These are phyloP conservation scores for Drosophila kurseongensis DNA, from an alignment of 1,140 invertebrate genomes.

Conservation along the genomic window DNA sequence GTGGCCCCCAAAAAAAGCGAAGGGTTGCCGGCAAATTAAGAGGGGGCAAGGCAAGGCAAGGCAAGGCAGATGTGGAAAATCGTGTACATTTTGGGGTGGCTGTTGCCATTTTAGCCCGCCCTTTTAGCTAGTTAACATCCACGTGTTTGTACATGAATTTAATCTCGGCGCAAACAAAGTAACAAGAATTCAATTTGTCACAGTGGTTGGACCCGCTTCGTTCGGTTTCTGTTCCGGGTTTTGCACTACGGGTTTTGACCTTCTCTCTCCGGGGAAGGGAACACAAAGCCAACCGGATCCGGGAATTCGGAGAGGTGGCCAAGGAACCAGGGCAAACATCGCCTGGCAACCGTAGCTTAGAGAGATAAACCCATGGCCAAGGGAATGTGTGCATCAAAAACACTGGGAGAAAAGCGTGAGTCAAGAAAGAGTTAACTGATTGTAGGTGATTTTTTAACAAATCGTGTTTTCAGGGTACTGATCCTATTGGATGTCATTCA, in stretches of 20 bases:
- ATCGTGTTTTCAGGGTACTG: too few species aligned
- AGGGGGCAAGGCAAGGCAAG: neutral
- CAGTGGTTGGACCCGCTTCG: slow-evolving; percentile 61
- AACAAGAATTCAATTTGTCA: slow-evolving; percentile 83
- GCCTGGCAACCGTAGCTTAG: slow-evolving; percentile 32
- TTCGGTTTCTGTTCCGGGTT: slow-evolving; percentile 21
- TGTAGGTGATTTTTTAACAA: neutral
- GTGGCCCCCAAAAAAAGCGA: slow-evolving; percentile 7
- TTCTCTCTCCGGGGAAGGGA: neutral
- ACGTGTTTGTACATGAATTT: slow-evolving; percentile 72
- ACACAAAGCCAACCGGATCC: neutral
- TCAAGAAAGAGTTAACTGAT: neutral
- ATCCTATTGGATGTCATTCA: too few species aligned
- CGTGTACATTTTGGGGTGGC: slow-evolving; percentile 16
- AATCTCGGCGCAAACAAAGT: slow-evolving; percentile 79
- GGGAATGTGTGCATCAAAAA: neutral
- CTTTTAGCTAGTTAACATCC: slow-evolving; percentile 60
- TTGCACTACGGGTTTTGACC: neutral
- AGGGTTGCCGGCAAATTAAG: slow-evolving; percentile 23
- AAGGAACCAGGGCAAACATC: slow-evolving; percentile 26
- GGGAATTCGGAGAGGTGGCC: slow-evolving; percentile 12
- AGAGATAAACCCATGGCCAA: slow-evolving; percentile 26
- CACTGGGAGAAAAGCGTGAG: slow-evolving; percentile 4
- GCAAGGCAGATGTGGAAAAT: neutral
- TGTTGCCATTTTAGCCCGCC: slow-evolving; percentile 5